Evolutionary conservation across 1,140 invertebrate species (phyloP), one percentile per base, ranked within the genome.

Genomic region (Cherax destructor): DNA sequence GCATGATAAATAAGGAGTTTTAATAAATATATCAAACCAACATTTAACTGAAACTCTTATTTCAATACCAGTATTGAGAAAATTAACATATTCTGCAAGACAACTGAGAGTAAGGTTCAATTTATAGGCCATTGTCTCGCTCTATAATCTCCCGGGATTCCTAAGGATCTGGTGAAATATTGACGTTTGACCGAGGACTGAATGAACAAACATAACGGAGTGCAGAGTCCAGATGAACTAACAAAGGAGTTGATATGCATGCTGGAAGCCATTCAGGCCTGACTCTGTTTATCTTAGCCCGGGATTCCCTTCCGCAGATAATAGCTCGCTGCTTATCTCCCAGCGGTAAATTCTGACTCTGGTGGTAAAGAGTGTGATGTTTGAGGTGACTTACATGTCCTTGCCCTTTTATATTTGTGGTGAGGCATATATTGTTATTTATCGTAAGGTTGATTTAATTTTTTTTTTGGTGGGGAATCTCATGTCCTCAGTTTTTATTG

Each of bases 241-340:
- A 74, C 69, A 74, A 74, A 74, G 69, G 69, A 74, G 24, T 30
- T 74, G 69, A 74, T 74, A 74, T 74, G 69, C 69, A 30, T 74
- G 69, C 30, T 30, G 69, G 69, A 74, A 30, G 69, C 69, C 69
- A 74, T 74, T 74, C 69, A 74, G 69, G 18, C 61, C 69, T 1
- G 6, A 5, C 69, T 74, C n/a, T 74, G 69, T 74, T 74, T 74
- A 74, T 30, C 69, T 74, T 30, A 74, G 69, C 24, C 7, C 16
- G 24, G 69, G 69, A 74, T 30, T 11, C 69, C 1, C 24, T 30
- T 6, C 69, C 24, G 30, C 24, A 74, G 69, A 74, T 30, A 24
- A 30, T 74, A 7, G n/a, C 69, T 1, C 9, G n/a, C 69, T 74
- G 69, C 69, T 74, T 74, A 74, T 30, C 65, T 69, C 21, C 13